phyloP scores from a whole-genome alignment of 2,888 invertebrate genomes.

The Pasiphila rectangulata region DNA sequence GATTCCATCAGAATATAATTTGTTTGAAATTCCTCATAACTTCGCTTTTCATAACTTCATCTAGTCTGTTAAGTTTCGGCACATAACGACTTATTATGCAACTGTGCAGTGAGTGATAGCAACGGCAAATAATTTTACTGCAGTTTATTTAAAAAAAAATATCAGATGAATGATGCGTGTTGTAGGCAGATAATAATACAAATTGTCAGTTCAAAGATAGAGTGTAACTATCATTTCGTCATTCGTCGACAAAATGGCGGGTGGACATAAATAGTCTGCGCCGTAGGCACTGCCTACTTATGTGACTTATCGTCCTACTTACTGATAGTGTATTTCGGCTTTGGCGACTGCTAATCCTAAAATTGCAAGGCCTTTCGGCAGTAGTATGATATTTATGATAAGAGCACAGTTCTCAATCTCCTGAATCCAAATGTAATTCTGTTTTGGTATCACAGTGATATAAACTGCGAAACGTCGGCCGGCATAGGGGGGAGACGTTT shows the following conservation, averaged over 20 bases:
- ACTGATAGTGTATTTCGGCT: slow-evolving; percentile 39
- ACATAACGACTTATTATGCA: background rate
- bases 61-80: background rate
- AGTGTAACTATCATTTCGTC: slow-evolving; percentile 55
- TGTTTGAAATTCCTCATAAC: slow-evolving; percentile 1
- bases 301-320: slow-evolving; percentile 62
- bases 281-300: slow-evolving; percentile 51
- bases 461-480: slow-evolving; percentile 43
- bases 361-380: too few species aligned
- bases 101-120: background rate
- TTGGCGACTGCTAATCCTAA: background rate
- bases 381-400: background rate
- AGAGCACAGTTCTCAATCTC: too few species aligned
- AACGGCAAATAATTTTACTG: background rate
- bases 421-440: slow-evolving; percentile 13
- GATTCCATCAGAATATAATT: slow-evolving; percentile 8
- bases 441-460: slow-evolving; percentile 33
- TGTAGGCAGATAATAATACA: slow-evolving; percentile 19
- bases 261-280: slow-evolving; percentile 59
- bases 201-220: slow-evolving; percentile 12
- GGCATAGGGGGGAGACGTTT: slow-evolving; percentile 52
- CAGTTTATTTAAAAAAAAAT: background rate
- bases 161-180: too few species aligned
- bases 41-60: background rate
- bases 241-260: slow-evolving; percentile 74